Evolutionary conservation across 2,113 vertebrate species (phyloP), one percentile per base, ranked within the genome.

Genomic region (Albula goreensis): DNA sequence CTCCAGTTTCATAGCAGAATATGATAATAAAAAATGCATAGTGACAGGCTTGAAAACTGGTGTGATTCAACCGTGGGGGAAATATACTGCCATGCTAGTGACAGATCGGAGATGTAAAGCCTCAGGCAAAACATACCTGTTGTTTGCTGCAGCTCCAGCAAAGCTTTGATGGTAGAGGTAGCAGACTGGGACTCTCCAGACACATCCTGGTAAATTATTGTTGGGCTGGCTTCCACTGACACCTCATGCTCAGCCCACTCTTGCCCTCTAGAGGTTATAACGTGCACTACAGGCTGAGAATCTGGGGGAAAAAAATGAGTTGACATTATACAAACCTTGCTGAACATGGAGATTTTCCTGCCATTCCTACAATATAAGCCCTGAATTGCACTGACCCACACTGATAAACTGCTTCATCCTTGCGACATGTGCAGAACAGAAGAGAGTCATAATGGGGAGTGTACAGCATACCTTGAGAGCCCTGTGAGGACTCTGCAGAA

Each of bases 241-340:
- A 99, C 97, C 92, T 99, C 98, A 89, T 99, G 98, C 85, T 99
- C 98, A 2, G 96, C 94, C 98, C 98, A 99, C 84, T 99, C 97
- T 87, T 99, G 97, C 94, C 97, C 97, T 85, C 97, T 97, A 90
- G 97, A 96, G 92, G 98, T 96, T 90, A 99, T 96, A 85, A 99
- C 92, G 57, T 99, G 98, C 87, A 99, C 96, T 85, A 99, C 96
- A 85, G 97, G 94, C 91, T 97, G 98, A 83, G 96, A 92, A 88
- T 99, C 98, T 97, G 92, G 85, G 91, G 86, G 50, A n/a, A 70
- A 81, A 31, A 74, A 74, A 25, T 10, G 31, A 66, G 17, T 66
- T 66, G 17, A 31, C 5, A 74, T 74, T 5, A 74, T 9, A 74
- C n/a, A 10, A 3, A 19, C 31, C 3, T 31, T 31, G 70, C 70